Percentiles rank a stretch among this genome's conserved stretches.
phyloP scores from a whole-genome alignment of 2,888 invertebrate genomes.

The Campoplex capitator region DNA sequence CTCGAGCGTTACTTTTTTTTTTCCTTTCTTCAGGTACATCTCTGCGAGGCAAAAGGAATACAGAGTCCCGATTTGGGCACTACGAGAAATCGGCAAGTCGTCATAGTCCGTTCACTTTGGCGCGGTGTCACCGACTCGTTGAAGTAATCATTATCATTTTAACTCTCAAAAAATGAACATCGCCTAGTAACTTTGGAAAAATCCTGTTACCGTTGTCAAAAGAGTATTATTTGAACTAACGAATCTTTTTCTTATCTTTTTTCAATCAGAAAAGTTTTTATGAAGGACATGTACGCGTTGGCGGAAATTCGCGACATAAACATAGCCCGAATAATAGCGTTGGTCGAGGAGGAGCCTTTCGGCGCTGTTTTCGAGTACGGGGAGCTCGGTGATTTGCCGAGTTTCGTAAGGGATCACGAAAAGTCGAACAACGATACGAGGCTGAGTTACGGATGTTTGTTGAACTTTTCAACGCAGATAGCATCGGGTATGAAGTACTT shows the following conservation, averaged over 20 bases:
- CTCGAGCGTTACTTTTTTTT: not conserved
- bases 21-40: conserved; percentile 86
- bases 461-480: conserved; percentile 94
- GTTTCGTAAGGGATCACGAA: conserved; percentile 85
- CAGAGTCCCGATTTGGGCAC: conserved; percentile 85
- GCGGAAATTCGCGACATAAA: conserved; percentile 93
- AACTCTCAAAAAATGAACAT: no score
- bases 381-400: conserved; percentile 93
- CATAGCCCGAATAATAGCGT: conserved; percentile 92
- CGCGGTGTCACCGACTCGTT: conserved; percentile 89
- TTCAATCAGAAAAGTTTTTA: conserved; percentile 91
- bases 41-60: conserved; percentile 92
- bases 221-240: no score
- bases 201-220: no score
- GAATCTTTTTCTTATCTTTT: not conserved
- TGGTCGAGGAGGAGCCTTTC: conserved; percentile 94
- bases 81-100: conserved; percentile 89
- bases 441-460: conserved; percentile 90
- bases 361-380: conserved; percentile 96
- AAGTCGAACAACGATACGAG: conserved; percentile 76
- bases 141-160: conserved; percentile 86
- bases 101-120: conserved; percentile 92
- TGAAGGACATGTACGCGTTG: conserved; percentile 94
- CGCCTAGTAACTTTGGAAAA: no score
- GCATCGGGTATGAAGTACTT: conserved; percentile 97